phyloP scores from a whole-genome alignment of 1,140 invertebrate species.

The Melipona quadrifasciata region DNA sequence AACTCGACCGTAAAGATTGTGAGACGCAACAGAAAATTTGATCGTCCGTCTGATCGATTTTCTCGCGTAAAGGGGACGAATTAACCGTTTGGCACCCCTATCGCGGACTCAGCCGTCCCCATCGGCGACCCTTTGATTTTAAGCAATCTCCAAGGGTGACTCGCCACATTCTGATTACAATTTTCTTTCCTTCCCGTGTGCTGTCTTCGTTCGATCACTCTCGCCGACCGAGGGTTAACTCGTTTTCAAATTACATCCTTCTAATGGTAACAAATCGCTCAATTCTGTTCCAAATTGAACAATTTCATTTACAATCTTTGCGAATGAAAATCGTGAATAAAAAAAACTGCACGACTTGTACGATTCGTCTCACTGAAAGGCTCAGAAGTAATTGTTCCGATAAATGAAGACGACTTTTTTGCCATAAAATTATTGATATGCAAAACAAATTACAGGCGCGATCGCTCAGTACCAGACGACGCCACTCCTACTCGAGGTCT shows the following conservation, averaged over 20 bases:
- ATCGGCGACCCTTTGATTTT: conserved; percentile 45
- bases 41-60: conserved; percentile 41
- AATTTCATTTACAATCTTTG: no score
- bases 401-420: no score
- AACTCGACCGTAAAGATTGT: conserved; percentile 38
- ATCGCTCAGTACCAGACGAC: no score
- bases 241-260: background rate
- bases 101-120: conserved; percentile 25
- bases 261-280: background rate
- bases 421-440: no score
- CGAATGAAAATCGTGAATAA: no score
- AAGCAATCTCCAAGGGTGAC: conserved; percentile 43
- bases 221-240: background rate
- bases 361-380: no score
- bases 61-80: conserved; percentile 33
- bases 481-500: no score
- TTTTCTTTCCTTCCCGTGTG: conserved; percentile 40
- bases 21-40: conserved; percentile 44
- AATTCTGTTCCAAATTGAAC: background rate
- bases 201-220: conserved; percentile 37
- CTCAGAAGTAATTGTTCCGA: no score
- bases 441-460: no score
- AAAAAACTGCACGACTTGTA: no score
- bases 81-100: conserved; percentile 40
- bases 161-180: conserved; percentile 39